Evolutionary conservation across 2,113 vertebrate genomes (phyloP), one percentile per base, ranked within the genome.

Genomic region (Pterocles burchelli): DNA sequence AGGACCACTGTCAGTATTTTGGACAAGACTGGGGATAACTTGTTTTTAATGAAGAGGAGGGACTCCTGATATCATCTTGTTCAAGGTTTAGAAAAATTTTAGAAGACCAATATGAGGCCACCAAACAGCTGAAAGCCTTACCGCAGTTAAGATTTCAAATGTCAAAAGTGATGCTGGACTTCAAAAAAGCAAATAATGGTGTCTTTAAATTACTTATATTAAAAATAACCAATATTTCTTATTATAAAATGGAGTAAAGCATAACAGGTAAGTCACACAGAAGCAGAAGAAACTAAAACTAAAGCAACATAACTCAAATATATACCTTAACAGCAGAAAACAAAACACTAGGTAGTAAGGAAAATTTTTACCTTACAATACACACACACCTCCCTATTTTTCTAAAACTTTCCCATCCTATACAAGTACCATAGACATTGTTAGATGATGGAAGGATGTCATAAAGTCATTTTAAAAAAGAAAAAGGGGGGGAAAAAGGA

Each of bases 341-440:
- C 12, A 17, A 71, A 57, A 58, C 3, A 62, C 28, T 8, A 43
- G 33, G 7, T 20, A 54, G 12, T 8, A 67, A 46, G 12, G 24
- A 20, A 78, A 63, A 54, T 49, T 67, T 71, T 66, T 63, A 15
- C 14, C 62, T 62, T 58, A 54, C 7, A 66, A 57, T 7, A 84
- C 12, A 77, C 36, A 26, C 0, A 0, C 6, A 18, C 7, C 0
- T 1, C 10, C 3, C 6, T 61, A 26, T 68, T 76, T 63, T 81
- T 17, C 72, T 72, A 83, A 45, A 33, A 33, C 41, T 54, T 85
- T 61, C 34, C 55, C 21, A 52, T n/a, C 12, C 1, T 2, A 18
- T 59, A 58, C 4, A 49, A 46, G 20, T 33, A 90, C 10, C 18
- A 76, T 0, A 51, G 25, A 45, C 16, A 79, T 3, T 46, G 4